Conservation (phyloP, 2,888 invertebrate genomes). For the Carcina quercana region DNA sequence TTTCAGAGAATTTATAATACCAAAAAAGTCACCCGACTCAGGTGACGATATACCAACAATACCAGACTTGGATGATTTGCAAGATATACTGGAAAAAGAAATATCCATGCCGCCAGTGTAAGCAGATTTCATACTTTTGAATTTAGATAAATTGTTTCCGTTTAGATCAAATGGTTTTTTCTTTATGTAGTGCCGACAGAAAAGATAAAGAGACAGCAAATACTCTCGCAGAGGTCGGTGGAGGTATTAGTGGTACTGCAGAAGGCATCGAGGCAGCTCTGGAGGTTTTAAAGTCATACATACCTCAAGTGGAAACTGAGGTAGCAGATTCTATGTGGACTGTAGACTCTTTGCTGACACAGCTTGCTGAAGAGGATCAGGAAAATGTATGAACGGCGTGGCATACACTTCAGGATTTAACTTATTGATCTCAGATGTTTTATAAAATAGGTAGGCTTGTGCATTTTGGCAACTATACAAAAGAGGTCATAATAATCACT, state of each 20-base stretch:
- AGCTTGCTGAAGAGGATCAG: constrained; percentile 45
- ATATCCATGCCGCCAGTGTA: constrained; percentile 51
- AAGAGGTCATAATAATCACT: too few species aligned
- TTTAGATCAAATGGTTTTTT: too few species aligned
- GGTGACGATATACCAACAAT: constrained; percentile 67
- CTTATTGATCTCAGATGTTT: too few species aligned
- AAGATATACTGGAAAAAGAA: constrained; percentile 62
- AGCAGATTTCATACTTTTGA: constrained; percentile 20
- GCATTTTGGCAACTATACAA: too few species aligned
- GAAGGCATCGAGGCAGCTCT: constrained; percentile 55
- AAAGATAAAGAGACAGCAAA: constrained; percentile 56
- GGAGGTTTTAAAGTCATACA: constrained; percentile 46
- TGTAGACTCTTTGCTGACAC: constrained; percentile 51
- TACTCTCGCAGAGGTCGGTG: constrained; percentile 52
- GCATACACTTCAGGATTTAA: too few species aligned
- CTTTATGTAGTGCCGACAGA: constrained; percentile 30
- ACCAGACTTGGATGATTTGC: constrained; percentile 64
- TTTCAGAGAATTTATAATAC: constrained; percentile 58
- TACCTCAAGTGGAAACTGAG: constrained; percentile 51
- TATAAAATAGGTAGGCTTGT: too few species aligned
- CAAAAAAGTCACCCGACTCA: constrained; percentile 56
- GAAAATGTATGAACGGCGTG: constrained; percentile 12
- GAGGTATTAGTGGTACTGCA: constrained; percentile 40
- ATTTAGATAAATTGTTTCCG: too few species aligned
- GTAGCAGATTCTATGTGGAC: constrained; percentile 61